Percentiles rank a stretch among this genome's conserved stretches.
phyloP scores from a whole-genome alignment of 2,113 vertebrate genomes.

The Cettia cetti region DNA sequence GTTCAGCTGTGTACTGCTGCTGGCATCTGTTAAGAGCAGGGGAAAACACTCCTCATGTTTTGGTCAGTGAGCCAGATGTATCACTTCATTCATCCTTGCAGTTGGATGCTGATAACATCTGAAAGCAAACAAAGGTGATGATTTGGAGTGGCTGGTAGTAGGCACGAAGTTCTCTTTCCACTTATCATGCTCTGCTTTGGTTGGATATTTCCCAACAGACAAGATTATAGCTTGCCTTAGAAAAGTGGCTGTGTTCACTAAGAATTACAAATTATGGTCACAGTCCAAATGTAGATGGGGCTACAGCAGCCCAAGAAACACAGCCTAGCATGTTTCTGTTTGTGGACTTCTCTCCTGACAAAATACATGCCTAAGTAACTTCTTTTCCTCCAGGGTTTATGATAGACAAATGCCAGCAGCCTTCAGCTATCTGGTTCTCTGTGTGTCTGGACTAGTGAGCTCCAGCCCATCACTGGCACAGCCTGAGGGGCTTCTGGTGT shows the following conservation, averaged over 20 bases:
- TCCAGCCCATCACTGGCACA: not conserved
- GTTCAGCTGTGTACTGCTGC: conserved; percentile 36
- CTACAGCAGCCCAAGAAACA: not conserved
- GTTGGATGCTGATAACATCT: conserved; percentile 58
- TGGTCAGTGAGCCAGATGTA: conserved; percentile 48
- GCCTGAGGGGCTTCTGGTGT: not conserved
- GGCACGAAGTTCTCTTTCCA: not conserved
- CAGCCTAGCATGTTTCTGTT: not conserved
- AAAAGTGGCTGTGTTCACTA: not conserved
- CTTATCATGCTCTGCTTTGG: conserved; percentile 23
- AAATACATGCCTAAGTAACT: not conserved
- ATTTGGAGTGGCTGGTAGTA: conserved; percentile 43
- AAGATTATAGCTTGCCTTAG: conserved; percentile 21
- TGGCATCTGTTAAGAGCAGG: conserved; percentile 49
- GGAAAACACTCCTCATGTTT: conserved; percentile 48
- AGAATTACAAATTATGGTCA: not conserved
- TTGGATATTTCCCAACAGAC: conserved; percentile 44
- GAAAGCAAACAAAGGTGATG: conserved; percentile 64
- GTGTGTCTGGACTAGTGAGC: not conserved
- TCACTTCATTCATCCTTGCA: conserved; percentile 57
- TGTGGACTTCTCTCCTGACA: not conserved
- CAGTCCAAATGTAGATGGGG: not conserved
- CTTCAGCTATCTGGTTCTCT: not conserved
- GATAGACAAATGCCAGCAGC: not conserved
- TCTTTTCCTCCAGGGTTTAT: not conserved